Evolutionary conservation across 2,113 vertebrate genomes (phyloP), one percentile per base, ranked within the genome.

Genomic region (Turnix velox): DNA sequence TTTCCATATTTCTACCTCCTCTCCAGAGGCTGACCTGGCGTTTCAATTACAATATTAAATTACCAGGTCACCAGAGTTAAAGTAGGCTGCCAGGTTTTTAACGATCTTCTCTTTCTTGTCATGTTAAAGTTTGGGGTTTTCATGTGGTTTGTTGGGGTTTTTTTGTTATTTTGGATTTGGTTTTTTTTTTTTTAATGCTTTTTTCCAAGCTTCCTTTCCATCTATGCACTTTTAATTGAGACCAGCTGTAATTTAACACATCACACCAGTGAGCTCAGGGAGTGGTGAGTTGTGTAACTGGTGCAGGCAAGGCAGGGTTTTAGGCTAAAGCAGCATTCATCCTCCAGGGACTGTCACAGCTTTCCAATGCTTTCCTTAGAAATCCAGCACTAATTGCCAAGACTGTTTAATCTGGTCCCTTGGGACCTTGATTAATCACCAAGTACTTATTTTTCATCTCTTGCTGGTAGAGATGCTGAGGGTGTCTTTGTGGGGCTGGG

Each of bases 61-160:
- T 80, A 81, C 79, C 20, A 93, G 94, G 95, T 92, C 91, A 68
- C 65, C 39, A 16, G 73, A 68, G 86, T 96, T 92, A 84, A 96
- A 96, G 91, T 91, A 88, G 96, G 95, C 92, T 93, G 94, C 96
- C 93, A 93, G 87, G 87, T 76, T 93, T 82, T 66, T 91, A 88
- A 78, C 48, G 72, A 84, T 91, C 90, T 91, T 92, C 93, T 88
- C 79, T 66, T 51, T 92, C 85, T 94, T 45, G 54, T 82, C 46
- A 2, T 73, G 84, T 73, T 74, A 4, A 1, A 28, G 48, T 52
- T 69, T 7, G 33, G 25, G 14, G 7, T 33, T n/a, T n/a, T n/a
- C n/a, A n/a, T n/a, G n/a, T n/a, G n/a, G n/a, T n/a, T n/a, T 31
- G 42, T 28, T 18, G 27, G 3, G 14, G 23, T 5, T 6, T 28